phyloP scores from a whole-genome alignment of 2,113 vertebrate species.

The human (Homo sapiens) region GRCh38 chr1:145000501-145001000 shows the following conservation, averaged over 20 bases:
- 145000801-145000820: not conserved
- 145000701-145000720: constrained; percentile 27
- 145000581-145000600: not conserved
- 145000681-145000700: not conserved
- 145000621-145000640: not conserved
- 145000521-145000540: not conserved
- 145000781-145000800: not conserved
- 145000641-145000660: not conserved
- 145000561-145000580: not conserved
- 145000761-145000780: not conserved
- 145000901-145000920: not conserved
- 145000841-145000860: not conserved
- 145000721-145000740: constrained; percentile 26
- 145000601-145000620: not conserved
- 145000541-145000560: not conserved
- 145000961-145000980: constrained; percentile 68
- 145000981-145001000: constrained; percentile 67
- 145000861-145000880: not conserved
- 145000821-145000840: not conserved
- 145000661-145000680: constrained; percentile 37
- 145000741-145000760: not conserved
- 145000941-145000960: constrained; percentile 57
- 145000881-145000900: not conserved
- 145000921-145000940: constrained; percentile 48
- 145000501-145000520: not conserved